These are phyloP conservation scores for Notodromas monacha DNA, from an alignment of 2,888 invertebrate species.

Conservation along the genomic window DNA sequence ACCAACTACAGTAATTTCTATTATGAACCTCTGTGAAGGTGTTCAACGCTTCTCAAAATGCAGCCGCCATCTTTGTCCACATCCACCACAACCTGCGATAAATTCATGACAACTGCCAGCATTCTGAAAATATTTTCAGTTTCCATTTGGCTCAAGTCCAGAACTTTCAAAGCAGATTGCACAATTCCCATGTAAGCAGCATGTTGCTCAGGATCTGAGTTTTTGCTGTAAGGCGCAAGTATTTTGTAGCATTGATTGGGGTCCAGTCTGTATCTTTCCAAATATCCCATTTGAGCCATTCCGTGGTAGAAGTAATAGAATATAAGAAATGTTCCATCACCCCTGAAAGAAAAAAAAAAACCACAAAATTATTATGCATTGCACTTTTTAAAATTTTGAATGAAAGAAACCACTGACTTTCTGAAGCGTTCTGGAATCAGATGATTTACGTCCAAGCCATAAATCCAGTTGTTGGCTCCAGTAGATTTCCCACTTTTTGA, in stretches of 20 bases:
- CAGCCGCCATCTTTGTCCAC: no score
- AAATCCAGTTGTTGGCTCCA: conserved; percentile 52
- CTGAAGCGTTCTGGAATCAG: conserved; percentile 19
- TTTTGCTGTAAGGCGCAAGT: not conserved
- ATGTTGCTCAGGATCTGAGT: no score
- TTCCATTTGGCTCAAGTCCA: conserved; percentile 38
- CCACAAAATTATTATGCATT: no score
- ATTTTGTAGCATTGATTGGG: conserved; percentile 29
- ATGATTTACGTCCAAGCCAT: conserved; percentile 58
- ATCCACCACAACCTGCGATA: no score
- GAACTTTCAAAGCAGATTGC: conserved; percentile 10
- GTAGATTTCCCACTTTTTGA: conserved; percentile 54
- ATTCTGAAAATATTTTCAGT: conserved; percentile 32
- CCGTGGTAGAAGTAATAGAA: conserved; percentile 68
- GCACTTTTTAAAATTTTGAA: no score
- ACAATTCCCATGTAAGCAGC: not conserved
- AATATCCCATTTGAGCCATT: conserved; percentile 29
- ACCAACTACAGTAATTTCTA: no score
- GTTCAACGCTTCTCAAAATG: no score
- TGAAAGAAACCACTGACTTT: no score
- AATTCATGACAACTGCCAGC: conserved; percentile 37
- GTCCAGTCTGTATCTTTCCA: conserved; percentile 31
- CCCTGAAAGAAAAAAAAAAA: conserved; percentile 24
- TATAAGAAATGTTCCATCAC: conserved; percentile 57
- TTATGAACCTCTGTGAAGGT: no score